phyloP scores from a whole-genome alignment of 2,797 vertebrate genomes.

The Leptodactylus fallax region DNA sequence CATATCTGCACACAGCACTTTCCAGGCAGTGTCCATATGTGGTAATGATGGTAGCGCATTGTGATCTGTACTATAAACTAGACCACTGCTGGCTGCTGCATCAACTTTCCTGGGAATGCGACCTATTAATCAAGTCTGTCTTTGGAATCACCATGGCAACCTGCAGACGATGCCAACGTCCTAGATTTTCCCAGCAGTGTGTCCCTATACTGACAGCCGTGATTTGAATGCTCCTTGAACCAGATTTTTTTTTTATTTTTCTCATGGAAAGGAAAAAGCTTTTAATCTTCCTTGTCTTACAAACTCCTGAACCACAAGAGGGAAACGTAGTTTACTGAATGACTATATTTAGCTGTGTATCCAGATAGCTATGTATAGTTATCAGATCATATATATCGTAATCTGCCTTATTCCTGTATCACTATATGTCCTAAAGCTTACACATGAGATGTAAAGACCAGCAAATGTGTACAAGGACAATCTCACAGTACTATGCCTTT shows the following conservation, averaged over 20 bases:
- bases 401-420: too few species aligned
- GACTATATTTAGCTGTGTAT: too few species aligned
- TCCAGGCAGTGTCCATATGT: slow-evolving; percentile 69
- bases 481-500: too few species aligned
- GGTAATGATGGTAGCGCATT: slow-evolving; percentile 64
- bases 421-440: too few species aligned
- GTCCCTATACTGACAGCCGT: slow-evolving; percentile 76
- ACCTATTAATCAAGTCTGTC: slow-evolving; percentile 73
- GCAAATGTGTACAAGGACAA: too few species aligned
- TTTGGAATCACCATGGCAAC: slow-evolving; percentile 77
- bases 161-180: slow-evolving; percentile 72
- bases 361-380: too few species aligned
- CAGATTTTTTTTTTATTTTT: slow-evolving; percentile 64
- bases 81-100: slow-evolving; percentile 59
- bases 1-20: not conserved
- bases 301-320: not conserved
- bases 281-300: slow-evolving; percentile 7
- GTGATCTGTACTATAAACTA: slow-evolving; percentile 64
- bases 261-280: slow-evolving; percentile 11
- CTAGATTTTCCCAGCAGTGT: slow-evolving; percentile 73
- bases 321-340: not conserved
- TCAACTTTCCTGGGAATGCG: slow-evolving; percentile 76
- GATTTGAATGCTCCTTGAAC: slow-evolving; percentile 79
- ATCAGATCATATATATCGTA: too few species aligned
- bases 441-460: too few species aligned